A percentile compares a stretch with the other conserved stretches of the same genome.
Conservation (phyloP, 2,888 invertebrate genomes). For the Drosophila birchii region DNA sequence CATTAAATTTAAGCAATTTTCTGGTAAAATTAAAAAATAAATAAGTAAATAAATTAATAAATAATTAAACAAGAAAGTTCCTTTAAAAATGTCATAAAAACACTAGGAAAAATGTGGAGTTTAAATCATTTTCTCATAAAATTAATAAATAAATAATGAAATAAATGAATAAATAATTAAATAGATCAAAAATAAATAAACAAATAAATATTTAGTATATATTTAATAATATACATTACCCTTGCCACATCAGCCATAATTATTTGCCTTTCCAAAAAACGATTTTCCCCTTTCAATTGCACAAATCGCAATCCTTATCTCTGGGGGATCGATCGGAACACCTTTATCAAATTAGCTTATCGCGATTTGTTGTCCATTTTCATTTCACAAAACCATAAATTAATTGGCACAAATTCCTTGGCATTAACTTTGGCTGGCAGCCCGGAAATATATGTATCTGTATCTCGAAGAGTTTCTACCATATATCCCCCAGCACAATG, state of each 20-base stretch:
- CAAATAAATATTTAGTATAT: neutral
- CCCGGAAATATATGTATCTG: constrained; percentile 29
- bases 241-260: constrained; percentile 10
- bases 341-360: constrained; percentile 47
- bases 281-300: constrained; percentile 39
- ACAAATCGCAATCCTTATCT: constrained; percentile 21
- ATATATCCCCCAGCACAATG: constrained; percentile 16
- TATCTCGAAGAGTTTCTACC: neutral
- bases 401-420: constrained; percentile 31
- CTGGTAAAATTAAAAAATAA: too few relatives aligned
- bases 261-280: constrained; percentile 12
- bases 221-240: neutral
- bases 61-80: too few relatives aligned
- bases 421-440: constrained; percentile 25
- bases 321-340: constrained; percentile 29
- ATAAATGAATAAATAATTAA: neutral
- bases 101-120: too few relatives aligned
- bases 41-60: too few relatives aligned
- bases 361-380: constrained; percentile 31
- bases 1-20: too few relatives aligned
- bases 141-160: neutral
- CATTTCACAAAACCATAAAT: constrained; percentile 19
- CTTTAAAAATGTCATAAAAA: too few relatives aligned
- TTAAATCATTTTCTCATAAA: too few relatives aligned
- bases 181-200: neutral